Evolutionary conservation across 2,113 vertebrate genomes (phyloP), one percentile per base, ranked within the genome.

Genomic region (Mugil cephalus): DNA sequence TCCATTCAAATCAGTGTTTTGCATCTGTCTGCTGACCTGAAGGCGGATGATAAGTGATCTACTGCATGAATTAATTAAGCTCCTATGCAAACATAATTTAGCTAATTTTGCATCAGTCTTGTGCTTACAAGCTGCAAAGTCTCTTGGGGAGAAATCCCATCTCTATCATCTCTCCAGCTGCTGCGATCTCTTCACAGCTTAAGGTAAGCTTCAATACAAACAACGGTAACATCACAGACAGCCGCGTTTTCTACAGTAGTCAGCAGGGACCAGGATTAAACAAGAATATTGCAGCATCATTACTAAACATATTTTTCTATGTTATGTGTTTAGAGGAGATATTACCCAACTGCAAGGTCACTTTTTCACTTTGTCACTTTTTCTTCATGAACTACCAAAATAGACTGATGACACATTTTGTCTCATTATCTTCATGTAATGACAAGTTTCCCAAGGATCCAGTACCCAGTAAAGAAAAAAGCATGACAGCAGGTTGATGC

Each of bases 61-160:
- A 2, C 46, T 47, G 40, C 19, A 10, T 52, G 13, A 3, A 68
- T 54, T 39, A 13, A 30, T 69, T 42, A 51, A 39, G 9, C 13
- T 66, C 19, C 58, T 55, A 30, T 56, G 56, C 58, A 77, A 73
- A 77, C 69, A 47, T 18, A 0, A 62, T 55, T 69, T 19, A 5
- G 12, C 18, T 39, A 47, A 36, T 51, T 66, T 36, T 52, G 47
- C 54, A 48, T 70, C 48, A 36, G 35, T 15, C 48, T 63, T 47
- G 42, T 10, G 48, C 15, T 52, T 24, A 34, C 5, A 4, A 17
- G 55, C 48, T 36, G 4, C 40, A 51, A 34, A 38, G 21, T 48
- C 68, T 73, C 72, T 50, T 14, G 52, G 58, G 77, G 59, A 2
- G 4, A 60, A 43, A 11, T 50, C 45, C 43, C 18, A 46, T 14